Base-by-base conservation (phyloP, 2,888 invertebrate genomes). In the Athripsodes cinereus region DNA sequence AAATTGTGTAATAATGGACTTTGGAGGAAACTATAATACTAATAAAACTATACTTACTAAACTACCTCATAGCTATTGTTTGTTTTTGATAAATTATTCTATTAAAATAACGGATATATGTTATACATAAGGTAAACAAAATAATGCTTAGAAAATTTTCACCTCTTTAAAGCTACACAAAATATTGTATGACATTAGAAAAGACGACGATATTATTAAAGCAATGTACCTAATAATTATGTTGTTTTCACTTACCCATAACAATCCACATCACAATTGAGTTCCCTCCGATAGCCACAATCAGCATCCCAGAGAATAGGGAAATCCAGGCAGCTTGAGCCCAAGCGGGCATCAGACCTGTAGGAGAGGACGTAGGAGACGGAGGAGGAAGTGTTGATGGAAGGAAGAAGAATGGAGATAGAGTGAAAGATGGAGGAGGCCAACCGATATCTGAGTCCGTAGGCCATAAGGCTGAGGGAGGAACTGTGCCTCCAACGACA, bases 181-280 rank as follows among this genome's bases (percentile, higher is more conserved):
- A n/a, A n/a, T n/a, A n/a, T n/a, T n/a, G n/a, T n/a, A n/a, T n/a
- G n/a, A n/a, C n/a, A n/a, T n/a, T n/a, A n/a, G n/a, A n/a, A n/a
- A n/a, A n/a, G n/a, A n/a, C n/a, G n/a, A n/a, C n/a, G n/a, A n/a
- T n/a, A n/a, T n/a, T n/a, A n/a, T n/a, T n/a, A n/a, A n/a, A n/a
- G n/a, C n/a, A n/a, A n/a, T n/a, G n/a, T n/a, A n/a, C n/a, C n/a
- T n/a, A n/a, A n/a, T n/a, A n/a, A n/a, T n/a, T n/a, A n/a, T n/a
- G n/a, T n/a, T n/a, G n/a, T n/a, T n/a, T n/a, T 26, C 10, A 68
- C 76, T 79, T 72, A 89, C 90, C 90, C 66, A 85, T 82, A 10
- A 96, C 92, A 66, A 96, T 95, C 96, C 95, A 96, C 66, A 95
- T 90, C 52, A 96, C 95, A 62, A 94, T 90, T 46, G 87, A 81